Evolutionary conservation across 2,888 invertebrate genomes (phyloP).

Genomic region (Melieria crassipennis): DNA sequence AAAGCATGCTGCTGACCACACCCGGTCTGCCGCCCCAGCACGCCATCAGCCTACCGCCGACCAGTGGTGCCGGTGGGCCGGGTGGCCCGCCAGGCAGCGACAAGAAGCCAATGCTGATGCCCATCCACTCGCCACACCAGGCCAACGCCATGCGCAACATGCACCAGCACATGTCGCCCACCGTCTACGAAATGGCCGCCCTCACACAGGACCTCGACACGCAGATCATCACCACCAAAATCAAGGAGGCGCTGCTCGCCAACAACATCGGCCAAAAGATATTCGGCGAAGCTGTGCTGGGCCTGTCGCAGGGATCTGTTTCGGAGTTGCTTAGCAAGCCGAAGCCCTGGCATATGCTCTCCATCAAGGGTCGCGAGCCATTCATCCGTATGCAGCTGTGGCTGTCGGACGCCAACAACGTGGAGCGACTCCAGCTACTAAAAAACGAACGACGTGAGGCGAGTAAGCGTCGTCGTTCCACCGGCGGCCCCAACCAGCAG

Average conservation of each 20-base stretch:
- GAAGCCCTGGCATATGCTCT: slow-evolving; percentile 99
- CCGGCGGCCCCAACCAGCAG: slow-evolving; percentile 82
- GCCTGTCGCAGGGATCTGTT: slow-evolving; percentile 95
- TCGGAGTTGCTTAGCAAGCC: slow-evolving; percentile 97
- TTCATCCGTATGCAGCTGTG: slow-evolving; percentile 97
- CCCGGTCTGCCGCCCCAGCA: slow-evolving; percentile 82
- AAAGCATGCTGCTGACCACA: slow-evolving; percentile 76
- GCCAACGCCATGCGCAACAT: slow-evolving; percentile 77
- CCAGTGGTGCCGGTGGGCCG: slow-evolving; percentile 42
- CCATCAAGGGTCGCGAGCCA: slow-evolving; percentile 96
- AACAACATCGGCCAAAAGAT: slow-evolving; percentile 99
- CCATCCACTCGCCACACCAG: slow-evolving; percentile 73
- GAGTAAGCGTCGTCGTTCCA: slow-evolving; percentile 87
- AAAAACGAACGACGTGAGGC: slow-evolving; percentile 93
- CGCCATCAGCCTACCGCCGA: slow-evolving; percentile 73
- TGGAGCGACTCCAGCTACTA: slow-evolving; percentile 89
- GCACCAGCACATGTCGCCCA: slow-evolving; percentile 90
- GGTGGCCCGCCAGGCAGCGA: slow-evolving; percentile 57
- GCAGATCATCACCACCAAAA: slow-evolving; percentile 94
- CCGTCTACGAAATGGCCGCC: slow-evolving; percentile 97
- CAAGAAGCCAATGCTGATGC: slow-evolving; percentile 71
- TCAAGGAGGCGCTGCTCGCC: slow-evolving; percentile 94
- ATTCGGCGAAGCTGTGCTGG: slow-evolving; percentile 97
- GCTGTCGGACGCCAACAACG: slow-evolving; percentile 94
- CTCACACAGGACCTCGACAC: slow-evolving; percentile 96